Percentiles rank a stretch among this genome's conserved stretches.
Evolutionary conservation across 2,888 invertebrate genomes (phyloP).

Genomic region (Tenthredo notha): DNA sequence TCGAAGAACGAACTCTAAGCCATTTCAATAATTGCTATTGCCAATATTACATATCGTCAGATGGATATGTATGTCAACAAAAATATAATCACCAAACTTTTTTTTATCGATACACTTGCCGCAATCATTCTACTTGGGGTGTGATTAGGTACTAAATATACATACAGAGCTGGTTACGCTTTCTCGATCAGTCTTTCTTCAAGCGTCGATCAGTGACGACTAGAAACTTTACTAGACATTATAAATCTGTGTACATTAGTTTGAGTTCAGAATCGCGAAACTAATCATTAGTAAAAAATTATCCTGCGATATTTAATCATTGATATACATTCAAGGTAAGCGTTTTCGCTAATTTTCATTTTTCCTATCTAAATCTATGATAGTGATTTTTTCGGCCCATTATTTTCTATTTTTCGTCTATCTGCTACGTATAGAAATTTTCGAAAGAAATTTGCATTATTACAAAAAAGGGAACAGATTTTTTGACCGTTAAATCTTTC

Average conservation of each 20-base stretch:
- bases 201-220: slow-evolving; percentile 25
- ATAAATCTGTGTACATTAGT: not conserved
- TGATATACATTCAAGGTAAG: not conserved
- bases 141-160: not conserved
- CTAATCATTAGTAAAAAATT: not conserved
- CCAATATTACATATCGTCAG: not conserved
- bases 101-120: not conserved
- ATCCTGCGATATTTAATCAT: not conserved
- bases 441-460: not conserved
- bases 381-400: not conserved
- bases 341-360: not conserved
- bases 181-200: slow-evolving; percentile 26
- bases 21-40: not conserved
- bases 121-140: not conserved
- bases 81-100: not conserved
- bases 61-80: not conserved
- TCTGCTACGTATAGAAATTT: not conserved
- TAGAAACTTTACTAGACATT: not conserved
- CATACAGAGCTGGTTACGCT: not conserved
- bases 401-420: not conserved
- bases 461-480: not conserved
- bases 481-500: not conserved
- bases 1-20: not conserved
- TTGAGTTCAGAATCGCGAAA: not conserved
- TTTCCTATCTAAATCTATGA: not conserved